Conservation (phyloP, 1,140 invertebrate genomes). For the Caenorhabditis tropicalis region DNA sequence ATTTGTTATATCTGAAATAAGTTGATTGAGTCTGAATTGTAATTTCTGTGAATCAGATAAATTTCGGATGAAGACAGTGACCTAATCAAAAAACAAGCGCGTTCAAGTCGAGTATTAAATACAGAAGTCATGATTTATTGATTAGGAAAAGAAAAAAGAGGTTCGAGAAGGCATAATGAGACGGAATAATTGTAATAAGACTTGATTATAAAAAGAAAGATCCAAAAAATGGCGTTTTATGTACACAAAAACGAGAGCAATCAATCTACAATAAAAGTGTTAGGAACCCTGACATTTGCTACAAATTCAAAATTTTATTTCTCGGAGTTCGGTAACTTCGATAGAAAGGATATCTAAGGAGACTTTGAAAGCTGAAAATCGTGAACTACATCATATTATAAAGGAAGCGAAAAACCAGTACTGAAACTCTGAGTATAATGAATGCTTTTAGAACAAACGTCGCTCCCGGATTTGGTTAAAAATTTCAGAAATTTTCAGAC, state of each 20-base stretch:
- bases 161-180: not conserved
- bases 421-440: not conserved
- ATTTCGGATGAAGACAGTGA: too few relatives aligned
- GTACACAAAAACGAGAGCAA: too few relatives aligned
- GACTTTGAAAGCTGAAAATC: not conserved
- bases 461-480: not conserved
- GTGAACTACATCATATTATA: not conserved
- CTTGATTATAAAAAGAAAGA: not conserved
- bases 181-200: not conserved
- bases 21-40: not conserved
- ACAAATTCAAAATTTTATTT: too few relatives aligned
- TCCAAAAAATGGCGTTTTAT: too few relatives aligned
- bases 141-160: too few relatives aligned
- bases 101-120: not conserved
- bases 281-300: too few relatives aligned
- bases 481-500: not conserved
- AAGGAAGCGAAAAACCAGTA: not conserved
- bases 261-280: too few relatives aligned
- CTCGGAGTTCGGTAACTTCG: too few relatives aligned
- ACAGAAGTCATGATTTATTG: constrained; percentile 12
- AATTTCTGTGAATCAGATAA: too few relatives aligned
- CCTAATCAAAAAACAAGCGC: not conserved
- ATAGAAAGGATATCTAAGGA: not conserved
- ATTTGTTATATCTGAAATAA: not conserved
- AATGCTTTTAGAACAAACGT: not conserved